Base-by-base conservation (phyloP, 2,797 vertebrate species). In the Peromyscus nudipes region DNA sequence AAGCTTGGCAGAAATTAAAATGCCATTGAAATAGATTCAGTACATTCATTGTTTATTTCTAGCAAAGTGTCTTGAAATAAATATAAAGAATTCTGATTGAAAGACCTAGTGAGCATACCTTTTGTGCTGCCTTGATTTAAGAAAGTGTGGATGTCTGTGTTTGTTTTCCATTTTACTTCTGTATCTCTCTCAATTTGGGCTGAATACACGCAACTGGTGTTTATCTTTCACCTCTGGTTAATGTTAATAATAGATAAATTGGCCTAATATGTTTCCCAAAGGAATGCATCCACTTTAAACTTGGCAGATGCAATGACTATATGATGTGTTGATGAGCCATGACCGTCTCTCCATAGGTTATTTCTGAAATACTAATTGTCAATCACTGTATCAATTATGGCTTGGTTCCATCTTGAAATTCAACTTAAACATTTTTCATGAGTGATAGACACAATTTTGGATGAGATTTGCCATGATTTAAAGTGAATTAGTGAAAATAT, bases 361-460 rank as follows among this genome's bases (percentile, higher is more conserved):
- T 96, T 92, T 94, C 64, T 92, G 71, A 96, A 95, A 92, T 82
- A 80, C 27, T 92, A 80, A 86, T 94, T 95, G 89, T 34, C 62
- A 91, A 29, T 49, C 25, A 43, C 21, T 89, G 4, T 16, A 55
- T 75, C 65, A 46, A 27, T 81, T 89, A 90, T 89, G n/a, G 55
- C 29, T 75, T 85, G 82, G 75, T 12, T 75, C 17, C 3, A 85
- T 82, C 89, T 67, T 79, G 55, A 89, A 81, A 88, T 93, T 97
- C 31, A 93, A 60, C 64, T 73, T 88, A 87, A 92, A 6, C n/a
- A 49, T 86, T 89, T 55, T 29, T 12, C 2, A 31, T 75, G 29
- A 94, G 25, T 93, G 52, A 43, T 11, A 95, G 65, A n/a, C 89
- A 81, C 31, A 83, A 85, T 31, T 52, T 94, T n/a, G 62, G 89